These are phyloP conservation scores for Epinephelus moara DNA, from an alignment of 2,113 vertebrate species.

Conservation along the genomic window DNA sequence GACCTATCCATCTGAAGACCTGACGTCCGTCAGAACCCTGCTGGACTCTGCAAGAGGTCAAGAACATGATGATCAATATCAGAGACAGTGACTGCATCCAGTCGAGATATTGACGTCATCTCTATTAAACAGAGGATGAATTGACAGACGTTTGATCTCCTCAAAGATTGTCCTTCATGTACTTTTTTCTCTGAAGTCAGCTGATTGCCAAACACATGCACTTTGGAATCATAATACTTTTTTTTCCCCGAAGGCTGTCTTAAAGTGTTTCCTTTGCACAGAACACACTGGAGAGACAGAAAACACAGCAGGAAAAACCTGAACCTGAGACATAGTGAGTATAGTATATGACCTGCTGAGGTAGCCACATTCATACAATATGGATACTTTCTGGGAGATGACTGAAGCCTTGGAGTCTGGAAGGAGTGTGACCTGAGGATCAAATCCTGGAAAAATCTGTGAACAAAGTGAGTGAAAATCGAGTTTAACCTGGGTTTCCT, in stretches of 20 bases:
- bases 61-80: not conserved
- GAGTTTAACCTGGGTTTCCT: not conserved
- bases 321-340: not conserved
- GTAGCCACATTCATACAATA: not conserved
- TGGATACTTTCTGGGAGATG: not conserved
- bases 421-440: not conserved
- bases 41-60: not conserved
- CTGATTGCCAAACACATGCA: conserved; percentile 33
- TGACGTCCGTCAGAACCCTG: not conserved
- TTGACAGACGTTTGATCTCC: not conserved
- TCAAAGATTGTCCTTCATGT: not conserved
- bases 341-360: not conserved
- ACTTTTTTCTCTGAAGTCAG: conserved; percentile 11
- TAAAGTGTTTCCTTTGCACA: conserved; percentile 1
- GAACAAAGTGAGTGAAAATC: conserved; percentile 1
- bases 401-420: not conserved
- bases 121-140: not conserved
- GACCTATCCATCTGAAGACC: conserved; percentile 74
- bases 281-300: not conserved
- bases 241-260: not conserved
- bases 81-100: too few relatives aligned
- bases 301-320: not conserved
- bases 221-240: conserved; percentile 15
- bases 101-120: not conserved
- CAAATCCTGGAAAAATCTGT: not conserved